Evolutionary conservation across 1,140 invertebrate genomes (phyloP).

Genomic region (Neodiprion fabricii): DNA sequence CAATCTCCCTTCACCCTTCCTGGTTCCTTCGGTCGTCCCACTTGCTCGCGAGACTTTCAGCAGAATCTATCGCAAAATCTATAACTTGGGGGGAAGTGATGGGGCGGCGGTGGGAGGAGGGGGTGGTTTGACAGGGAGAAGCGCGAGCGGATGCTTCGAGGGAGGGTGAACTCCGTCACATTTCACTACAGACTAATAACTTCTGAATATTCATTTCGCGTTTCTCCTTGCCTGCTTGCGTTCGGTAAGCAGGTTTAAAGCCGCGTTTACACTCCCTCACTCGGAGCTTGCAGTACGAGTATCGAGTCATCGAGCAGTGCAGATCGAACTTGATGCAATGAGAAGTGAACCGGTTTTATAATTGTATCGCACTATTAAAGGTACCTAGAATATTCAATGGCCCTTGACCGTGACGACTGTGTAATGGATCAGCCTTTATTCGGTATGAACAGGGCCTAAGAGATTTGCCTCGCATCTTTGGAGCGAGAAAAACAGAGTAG

Average conservation of each 20-base stretch:
- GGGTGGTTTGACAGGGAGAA: slow-evolving; percentile 40
- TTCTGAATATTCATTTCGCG: slow-evolving; percentile 65
- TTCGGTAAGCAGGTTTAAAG: slow-evolving; percentile 58
- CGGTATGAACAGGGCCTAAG: slow-evolving; percentile 48
- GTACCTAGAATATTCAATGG: too few species aligned
- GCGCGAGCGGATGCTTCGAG: slow-evolving; percentile 48
- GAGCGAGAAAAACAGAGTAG: slow-evolving; percentile 55
- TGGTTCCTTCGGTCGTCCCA: slow-evolving; percentile 36
- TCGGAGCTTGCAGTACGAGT: background rate
- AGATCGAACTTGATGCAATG: background rate
- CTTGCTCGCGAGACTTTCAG: slow-evolving; percentile 44
- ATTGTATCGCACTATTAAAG: too few species aligned
- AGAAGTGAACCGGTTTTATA: too few species aligned
- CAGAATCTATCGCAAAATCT: slow-evolving; percentile 61
- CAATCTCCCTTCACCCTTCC: slow-evolving; percentile 34
- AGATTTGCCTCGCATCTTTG: slow-evolving; percentile 38
- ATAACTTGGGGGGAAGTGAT: slow-evolving; percentile 43
- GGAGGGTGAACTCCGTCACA: slow-evolving; percentile 59
- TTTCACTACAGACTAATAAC: slow-evolving; percentile 64
- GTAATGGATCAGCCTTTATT: background rate
- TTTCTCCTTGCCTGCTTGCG: slow-evolving; percentile 53
- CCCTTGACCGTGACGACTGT: too few species aligned
- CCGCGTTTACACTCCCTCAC: slow-evolving; percentile 46
- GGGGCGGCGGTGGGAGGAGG: slow-evolving; percentile 33
- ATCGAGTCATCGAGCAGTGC: background rate